Conservation (phyloP, 2,888 invertebrate genomes). For the Drosophila neotestacea region DNA sequence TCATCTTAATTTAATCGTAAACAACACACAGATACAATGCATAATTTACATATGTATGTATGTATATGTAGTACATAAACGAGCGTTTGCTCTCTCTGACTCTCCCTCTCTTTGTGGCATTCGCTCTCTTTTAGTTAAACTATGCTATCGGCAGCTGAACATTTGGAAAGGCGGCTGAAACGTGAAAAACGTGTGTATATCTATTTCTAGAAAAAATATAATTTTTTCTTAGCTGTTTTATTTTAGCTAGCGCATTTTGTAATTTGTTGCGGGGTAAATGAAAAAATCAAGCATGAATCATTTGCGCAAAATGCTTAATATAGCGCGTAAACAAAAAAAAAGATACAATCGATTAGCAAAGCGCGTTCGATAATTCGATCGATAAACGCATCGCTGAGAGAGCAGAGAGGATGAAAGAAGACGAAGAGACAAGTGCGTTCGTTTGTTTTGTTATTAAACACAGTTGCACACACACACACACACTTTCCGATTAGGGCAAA, state of each 20-base stretch:
- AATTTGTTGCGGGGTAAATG: constrained; percentile 35
- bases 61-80: constrained; percentile 25
- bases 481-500: constrained; percentile 35
- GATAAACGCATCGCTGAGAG: constrained; percentile 48
- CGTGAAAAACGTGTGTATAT: constrained; percentile 75
- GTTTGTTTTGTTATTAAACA: constrained; percentile 68
- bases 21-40: constrained; percentile 52
- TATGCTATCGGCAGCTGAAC: constrained; percentile 37
- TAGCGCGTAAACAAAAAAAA: constrained; percentile 62
- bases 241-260: constrained; percentile 52
- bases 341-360: constrained; percentile 46
- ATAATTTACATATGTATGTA: constrained; percentile 8
- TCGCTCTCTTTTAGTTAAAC: constrained; percentile 21
- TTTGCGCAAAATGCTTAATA: constrained; percentile 33
- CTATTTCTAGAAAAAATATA: constrained; percentile 71
- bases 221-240: constrained; percentile 29
- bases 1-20: constrained; percentile 78
- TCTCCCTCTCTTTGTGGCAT: constrained; percentile 12
- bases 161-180: constrained; percentile 51
- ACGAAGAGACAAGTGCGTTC: constrained; percentile 51
- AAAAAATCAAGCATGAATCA: constrained; percentile 57
- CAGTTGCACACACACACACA: constrained; percentile 12
- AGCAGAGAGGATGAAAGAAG: constrained; percentile 12
- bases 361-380: constrained; percentile 49
- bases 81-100: constrained; percentile 29